A percentile compares a stretch with the other conserved stretches of the same genome.
phyloP scores from a whole-genome alignment of 2,888 invertebrate species.

The Sabatieria punctata region DNA sequence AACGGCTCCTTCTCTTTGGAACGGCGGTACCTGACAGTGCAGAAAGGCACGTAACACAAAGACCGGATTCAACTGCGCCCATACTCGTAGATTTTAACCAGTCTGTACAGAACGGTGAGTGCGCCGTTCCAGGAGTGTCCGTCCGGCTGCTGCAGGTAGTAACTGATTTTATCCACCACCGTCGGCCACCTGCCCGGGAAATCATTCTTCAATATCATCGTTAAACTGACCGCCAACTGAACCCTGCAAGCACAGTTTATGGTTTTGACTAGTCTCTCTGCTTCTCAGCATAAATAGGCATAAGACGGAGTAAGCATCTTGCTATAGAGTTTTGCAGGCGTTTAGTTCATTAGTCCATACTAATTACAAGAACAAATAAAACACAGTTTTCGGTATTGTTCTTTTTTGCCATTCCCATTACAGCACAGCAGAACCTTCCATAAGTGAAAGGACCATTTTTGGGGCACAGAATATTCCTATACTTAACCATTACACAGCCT shows the following conservation, averaged over 20 bases:
- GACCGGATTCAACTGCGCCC: constrained; percentile 21
- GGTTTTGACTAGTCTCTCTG: no score
- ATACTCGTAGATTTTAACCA: constrained; percentile 71
- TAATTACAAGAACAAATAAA: no score
- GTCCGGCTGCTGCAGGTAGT: constrained; percentile 54
- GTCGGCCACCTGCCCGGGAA: constrained; percentile 89
- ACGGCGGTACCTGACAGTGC: constrained; percentile 56
- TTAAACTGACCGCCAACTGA: constrained; percentile 78
- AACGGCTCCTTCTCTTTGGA: constrained; percentile 70
- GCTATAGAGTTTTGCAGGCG: no score
- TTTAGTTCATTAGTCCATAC: no score
- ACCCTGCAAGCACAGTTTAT: constrained; percentile 40
- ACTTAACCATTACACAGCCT: no score
- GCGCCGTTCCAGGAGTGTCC: constrained; percentile 48
- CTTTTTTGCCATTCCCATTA: no score
- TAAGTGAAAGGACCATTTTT: no score
- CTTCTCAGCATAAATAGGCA: no score
- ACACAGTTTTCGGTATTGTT: no score
- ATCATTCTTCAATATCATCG: constrained; percentile 80
- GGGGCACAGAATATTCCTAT: no score
- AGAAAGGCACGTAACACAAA: not conserved
- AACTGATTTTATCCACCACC: constrained; percentile 81
- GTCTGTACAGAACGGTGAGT: constrained; percentile 69
- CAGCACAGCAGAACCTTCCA: no score
- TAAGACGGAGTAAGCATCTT: no score